phyloP scores from a whole-genome alignment of 2,113 vertebrate genomes.

The Orientallactaga bullata region DNA sequence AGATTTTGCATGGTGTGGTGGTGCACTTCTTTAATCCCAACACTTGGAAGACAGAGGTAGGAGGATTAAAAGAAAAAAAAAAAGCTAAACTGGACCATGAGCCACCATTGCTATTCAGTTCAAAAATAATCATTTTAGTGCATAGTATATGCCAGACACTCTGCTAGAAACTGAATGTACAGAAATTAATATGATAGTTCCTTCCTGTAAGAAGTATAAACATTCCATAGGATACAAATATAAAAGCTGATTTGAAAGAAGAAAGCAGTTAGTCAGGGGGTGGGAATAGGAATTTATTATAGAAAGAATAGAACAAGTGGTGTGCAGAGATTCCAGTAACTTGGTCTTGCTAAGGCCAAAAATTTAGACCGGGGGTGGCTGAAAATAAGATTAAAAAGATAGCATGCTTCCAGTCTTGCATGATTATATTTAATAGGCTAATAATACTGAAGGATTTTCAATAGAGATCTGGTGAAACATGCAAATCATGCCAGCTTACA shows the following conservation, averaged over 20 bases:
- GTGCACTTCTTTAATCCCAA: too few relatives aligned
- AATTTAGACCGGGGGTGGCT: slow-evolving; percentile 14
- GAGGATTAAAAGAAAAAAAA: background rate
- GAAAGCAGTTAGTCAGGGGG: slow-evolving; percentile 37
- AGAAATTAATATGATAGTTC: slow-evolving; percentile 29
- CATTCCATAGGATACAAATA: slow-evolving; percentile 33
- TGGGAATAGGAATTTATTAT: background rate
- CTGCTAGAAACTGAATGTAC: slow-evolving; percentile 3
- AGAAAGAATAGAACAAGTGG: slow-evolving; percentile 15
- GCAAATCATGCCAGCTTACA: background rate
- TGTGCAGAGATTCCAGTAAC: background rate
- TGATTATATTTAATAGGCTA: slow-evolving; percentile 57
- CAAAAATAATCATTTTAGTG: slow-evolving; percentile 31
- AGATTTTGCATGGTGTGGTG: background rate
- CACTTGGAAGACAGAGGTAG: too few relatives aligned
- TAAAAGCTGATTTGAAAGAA: slow-evolving; percentile 53
- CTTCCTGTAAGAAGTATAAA: slow-evolving; percentile 59
- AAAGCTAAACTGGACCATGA: slow-evolving; percentile 39
- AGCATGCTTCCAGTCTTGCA: slow-evolving; percentile 22
- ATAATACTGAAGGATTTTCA: slow-evolving; percentile 49
- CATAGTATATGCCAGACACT: background rate
- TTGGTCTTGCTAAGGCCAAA: slow-evolving; percentile 38
- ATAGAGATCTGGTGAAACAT: background rate
- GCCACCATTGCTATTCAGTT: background rate
- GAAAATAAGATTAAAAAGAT: slow-evolving; percentile 51